Evolutionary conservation across 2,888 invertebrate species (phyloP).

Genomic region (Chrysolina americana): DNA sequence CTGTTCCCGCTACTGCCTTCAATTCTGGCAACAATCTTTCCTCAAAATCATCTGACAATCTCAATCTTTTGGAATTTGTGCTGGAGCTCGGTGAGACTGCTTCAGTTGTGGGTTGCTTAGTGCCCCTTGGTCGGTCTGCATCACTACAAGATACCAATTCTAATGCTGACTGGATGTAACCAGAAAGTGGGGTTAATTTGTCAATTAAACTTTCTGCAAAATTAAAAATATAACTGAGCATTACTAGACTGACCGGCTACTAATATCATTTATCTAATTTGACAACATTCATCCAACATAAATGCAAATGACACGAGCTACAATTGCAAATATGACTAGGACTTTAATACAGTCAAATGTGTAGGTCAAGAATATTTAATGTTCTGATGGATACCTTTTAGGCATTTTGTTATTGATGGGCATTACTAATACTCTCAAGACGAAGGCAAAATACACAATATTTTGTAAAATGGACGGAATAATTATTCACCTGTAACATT

Average conservation of each 20-base stretch:
- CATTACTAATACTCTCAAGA: no score
- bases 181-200: constrained; percentile 80
- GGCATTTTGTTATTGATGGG: no score
- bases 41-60: constrained; percentile 75
- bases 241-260: no score
- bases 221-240: not conserved
- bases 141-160: constrained; percentile 84
- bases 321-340: not conserved
- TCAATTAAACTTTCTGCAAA: constrained; percentile 72
- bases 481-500: constrained; percentile 74
- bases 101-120: constrained; percentile 56
- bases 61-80: constrained; percentile 63
- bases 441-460: not conserved
- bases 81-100: constrained; percentile 42
- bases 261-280: not conserved
- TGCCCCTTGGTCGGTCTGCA: constrained; percentile 78
- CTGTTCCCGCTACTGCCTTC: constrained; percentile 84
- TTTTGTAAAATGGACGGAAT: not conserved
- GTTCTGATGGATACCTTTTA: no score
- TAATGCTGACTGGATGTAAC: constrained; percentile 85
- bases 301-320: no score
- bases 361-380: no score
- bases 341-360: no score
- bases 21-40: constrained; percentile 86
- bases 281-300: no score